Evolutionary conservation across 1,140 invertebrate species (phyloP).

Genomic region (Ctenoplectra terminalis): DNA sequence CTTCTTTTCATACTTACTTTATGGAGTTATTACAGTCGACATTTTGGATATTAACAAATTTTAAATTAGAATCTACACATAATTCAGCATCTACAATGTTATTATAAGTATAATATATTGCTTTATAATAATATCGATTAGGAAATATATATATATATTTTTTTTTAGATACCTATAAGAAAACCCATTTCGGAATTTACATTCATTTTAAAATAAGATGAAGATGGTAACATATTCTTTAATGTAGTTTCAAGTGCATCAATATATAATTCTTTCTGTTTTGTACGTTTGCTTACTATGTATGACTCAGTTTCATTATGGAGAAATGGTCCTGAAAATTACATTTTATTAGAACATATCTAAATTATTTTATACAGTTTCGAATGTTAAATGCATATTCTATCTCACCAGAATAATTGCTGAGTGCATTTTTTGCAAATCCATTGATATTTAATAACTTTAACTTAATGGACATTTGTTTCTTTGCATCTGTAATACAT

Average conservation of each 20-base stretch:
- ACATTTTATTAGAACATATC: conserved; percentile 24
- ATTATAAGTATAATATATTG: conserved; percentile 5
- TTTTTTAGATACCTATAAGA: conserved; percentile 85
- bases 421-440: not conserved
- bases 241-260: conserved; percentile 86
- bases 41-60: conserved; percentile 84
- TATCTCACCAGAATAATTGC: conserved; percentile 1
- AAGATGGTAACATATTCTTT: conserved; percentile 87
- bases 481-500: not conserved
- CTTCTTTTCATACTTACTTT: conserved; percentile 68
- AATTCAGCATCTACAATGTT: conserved; percentile 86
- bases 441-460: conserved; percentile 34
- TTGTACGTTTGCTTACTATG: conserved; percentile 82
- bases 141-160: not conserved
- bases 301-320: conserved; percentile 77
- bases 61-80: conserved; percentile 86
- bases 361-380: conserved; percentile 32
- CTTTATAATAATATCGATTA: conserved; percentile 34
- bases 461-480: not conserved
- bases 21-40: conserved; percentile 55
- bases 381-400: not conserved
- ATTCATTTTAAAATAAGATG: conserved; percentile 85
- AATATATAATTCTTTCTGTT: conserved; percentile 86
- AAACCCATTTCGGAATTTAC: conserved; percentile 88
- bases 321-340: conserved; percentile 81